phyloP scores from a whole-genome alignment of 1,140 invertebrate species.

The Leucophenga varia region DNA sequence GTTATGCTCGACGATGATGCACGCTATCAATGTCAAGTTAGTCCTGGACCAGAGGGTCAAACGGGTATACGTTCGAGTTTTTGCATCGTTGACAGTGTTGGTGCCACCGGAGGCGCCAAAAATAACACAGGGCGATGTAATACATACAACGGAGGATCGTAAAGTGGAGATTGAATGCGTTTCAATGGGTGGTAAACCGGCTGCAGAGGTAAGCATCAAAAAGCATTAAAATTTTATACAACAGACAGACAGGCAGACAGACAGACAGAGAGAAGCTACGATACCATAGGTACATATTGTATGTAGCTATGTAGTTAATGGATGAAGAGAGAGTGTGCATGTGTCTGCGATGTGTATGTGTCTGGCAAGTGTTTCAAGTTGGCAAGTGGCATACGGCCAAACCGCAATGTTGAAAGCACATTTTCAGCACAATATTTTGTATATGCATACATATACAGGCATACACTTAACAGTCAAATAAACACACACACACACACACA shows the following conservation, averaged over 20 bases:
- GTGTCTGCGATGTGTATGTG: too few species aligned
- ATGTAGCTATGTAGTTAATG: background rate
- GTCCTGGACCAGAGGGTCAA: conserved; percentile 66
- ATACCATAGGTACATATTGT: too few species aligned
- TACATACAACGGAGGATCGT: conserved; percentile 72
- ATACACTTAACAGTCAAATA: conserved; percentile 23
- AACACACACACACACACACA: conserved; percentile 10
- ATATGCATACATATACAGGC: background rate
- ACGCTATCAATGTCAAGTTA: conserved; percentile 74
- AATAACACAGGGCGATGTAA: conserved; percentile 69
- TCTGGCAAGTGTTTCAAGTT: too few species aligned
- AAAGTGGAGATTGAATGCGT: conserved; percentile 76
- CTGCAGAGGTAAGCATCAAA: conserved; percentile 68
- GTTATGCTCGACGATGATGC: conserved; percentile 77
- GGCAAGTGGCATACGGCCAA: background rate
- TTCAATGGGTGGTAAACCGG: conserved; percentile 75
- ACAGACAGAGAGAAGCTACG: too few species aligned
- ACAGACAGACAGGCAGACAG: too few species aligned
- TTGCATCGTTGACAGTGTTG: conserved; percentile 69
- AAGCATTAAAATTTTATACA: too few species aligned
- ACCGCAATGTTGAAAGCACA: conserved; percentile 18
- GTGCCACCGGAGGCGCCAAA: conserved; percentile 76
- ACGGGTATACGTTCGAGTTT: conserved; percentile 67
- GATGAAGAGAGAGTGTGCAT: background rate
- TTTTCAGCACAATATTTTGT: background rate